A percentile compares a stretch with the other conserved stretches of the same genome.
phyloP scores from a whole-genome alignment of 2,888 invertebrate species.

The Mythimna pallens region DNA sequence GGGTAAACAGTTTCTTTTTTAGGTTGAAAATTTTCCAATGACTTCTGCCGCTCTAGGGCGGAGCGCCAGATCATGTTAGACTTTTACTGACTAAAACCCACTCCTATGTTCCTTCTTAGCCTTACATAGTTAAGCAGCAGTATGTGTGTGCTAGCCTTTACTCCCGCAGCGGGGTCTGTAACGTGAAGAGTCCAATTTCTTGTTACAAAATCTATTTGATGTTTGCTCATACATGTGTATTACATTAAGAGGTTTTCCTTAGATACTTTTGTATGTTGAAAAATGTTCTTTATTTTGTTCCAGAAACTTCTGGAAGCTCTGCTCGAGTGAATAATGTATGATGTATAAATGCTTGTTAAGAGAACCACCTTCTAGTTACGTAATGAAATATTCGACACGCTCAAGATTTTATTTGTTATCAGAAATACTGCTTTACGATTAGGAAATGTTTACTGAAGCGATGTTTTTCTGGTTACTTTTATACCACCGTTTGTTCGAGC shows the following conservation, averaged over 20 bases:
- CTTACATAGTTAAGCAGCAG: too few relatives aligned
- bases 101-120: too few relatives aligned
- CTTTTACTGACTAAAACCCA: too few relatives aligned
- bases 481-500: background rate
- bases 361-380: background rate
- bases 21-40: too few relatives aligned
- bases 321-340: slow-evolving; percentile 11
- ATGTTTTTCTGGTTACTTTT: background rate
- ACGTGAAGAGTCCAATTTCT: slow-evolving; percentile 38
- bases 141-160: slow-evolving; percentile 12
- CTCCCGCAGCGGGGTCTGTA: slow-evolving; percentile 4
- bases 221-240: slow-evolving; percentile 41
- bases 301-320: background rate
- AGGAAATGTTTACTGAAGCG: background rate
- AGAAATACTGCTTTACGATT: background rate
- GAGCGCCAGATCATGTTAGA: too few relatives aligned
- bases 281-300: slow-evolving; percentile 21
- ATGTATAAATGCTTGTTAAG: background rate
- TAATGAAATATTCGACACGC: slow-evolving; percentile 4
- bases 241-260: slow-evolving; percentile 39
- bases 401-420: background rate
- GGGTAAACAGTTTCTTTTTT: background rate
- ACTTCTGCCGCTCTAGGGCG: too few relatives aligned
- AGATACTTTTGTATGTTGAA: slow-evolving; percentile 37
- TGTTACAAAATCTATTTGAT: slow-evolving; percentile 45